Evolutionary conservation across 2,113 vertebrate genomes (phyloP).

Genomic region (Bothrops jararaca): DNA sequence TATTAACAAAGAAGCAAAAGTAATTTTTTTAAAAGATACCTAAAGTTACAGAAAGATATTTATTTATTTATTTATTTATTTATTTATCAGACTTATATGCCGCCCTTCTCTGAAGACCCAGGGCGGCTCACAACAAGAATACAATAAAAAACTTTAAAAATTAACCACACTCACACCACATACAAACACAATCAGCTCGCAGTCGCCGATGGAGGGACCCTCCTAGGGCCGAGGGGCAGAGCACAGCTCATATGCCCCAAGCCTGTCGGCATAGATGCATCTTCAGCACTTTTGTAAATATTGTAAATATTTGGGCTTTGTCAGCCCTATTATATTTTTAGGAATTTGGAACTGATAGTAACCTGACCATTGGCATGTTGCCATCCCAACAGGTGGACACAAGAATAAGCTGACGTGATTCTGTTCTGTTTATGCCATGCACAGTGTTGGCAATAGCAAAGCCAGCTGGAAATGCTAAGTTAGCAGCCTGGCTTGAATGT

Average conservation of each 20-base stretch:
- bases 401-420: constrained; percentile 38
- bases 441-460: not conserved
- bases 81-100: too few species aligned
- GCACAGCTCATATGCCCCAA: too few species aligned
- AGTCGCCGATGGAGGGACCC: too few species aligned
- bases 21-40: not conserved
- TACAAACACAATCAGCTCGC: too few species aligned
- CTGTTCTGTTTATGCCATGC: not conserved
- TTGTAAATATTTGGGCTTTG: not conserved
- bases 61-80: too few species aligned
- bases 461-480: constrained; percentile 33
- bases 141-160: too few species aligned
- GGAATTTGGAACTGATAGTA: constrained; percentile 8
- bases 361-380: constrained; percentile 44
- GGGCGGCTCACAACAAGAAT: too few species aligned
- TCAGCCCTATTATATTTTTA: not conserved
- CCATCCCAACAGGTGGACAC: constrained; percentile 59
- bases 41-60: not conserved
- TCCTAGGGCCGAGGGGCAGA: too few species aligned
- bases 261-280: too few species aligned
- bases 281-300: too few species aligned
- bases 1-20: not conserved
- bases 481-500: constrained; percentile 12
- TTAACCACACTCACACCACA: too few species aligned
- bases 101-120: too few species aligned